phyloP scores from a whole-genome alignment of 2,113 vertebrate genomes.

The Coptodon rendalli region DNA sequence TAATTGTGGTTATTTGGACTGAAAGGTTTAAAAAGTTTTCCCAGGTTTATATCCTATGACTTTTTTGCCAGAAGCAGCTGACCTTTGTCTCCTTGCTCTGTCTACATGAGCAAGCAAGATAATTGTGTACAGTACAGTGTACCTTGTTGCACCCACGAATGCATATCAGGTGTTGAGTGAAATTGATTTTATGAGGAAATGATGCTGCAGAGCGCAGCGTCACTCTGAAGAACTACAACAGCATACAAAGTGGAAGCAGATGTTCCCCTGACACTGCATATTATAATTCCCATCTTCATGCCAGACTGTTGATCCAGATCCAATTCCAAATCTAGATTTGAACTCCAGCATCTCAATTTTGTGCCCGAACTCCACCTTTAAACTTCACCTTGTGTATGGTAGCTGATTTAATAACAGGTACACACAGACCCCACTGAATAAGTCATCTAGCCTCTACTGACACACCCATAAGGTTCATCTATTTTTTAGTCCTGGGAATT shows the following conservation, averaged over 20 bases:
- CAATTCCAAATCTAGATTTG: constrained; percentile 5
- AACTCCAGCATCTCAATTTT: not conserved
- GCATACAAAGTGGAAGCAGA: constrained; percentile 42
- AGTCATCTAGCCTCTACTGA: constrained; percentile 55
- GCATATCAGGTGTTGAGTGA: constrained; percentile 23
- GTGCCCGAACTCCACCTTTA: not conserved
- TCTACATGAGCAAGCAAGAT: not conserved
- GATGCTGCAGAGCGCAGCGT: not conserved
- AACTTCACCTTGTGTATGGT: constrained; percentile 25
- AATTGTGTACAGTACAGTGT: not conserved
- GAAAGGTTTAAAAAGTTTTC: not conserved
- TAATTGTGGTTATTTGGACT: not conserved
- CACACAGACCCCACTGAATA: constrained; percentile 60
- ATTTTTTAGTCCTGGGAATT: constrained; percentile 65
- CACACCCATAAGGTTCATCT: constrained; percentile 61
- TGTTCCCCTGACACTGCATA: constrained; percentile 31
- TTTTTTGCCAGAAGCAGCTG: not conserved
- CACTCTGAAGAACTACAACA: not conserved
- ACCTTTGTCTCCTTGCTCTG: constrained; percentile 7
- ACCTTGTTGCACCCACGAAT: constrained; percentile 7
- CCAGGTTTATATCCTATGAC: not conserved
- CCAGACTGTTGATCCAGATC: not conserved
- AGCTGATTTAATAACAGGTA: constrained; percentile 60
- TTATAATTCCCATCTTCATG: constrained; percentile 30
- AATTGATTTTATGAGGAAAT: constrained; percentile 41